Conservation (phyloP, 2,888 invertebrate species). For the Neoascia interrupta region DNA sequence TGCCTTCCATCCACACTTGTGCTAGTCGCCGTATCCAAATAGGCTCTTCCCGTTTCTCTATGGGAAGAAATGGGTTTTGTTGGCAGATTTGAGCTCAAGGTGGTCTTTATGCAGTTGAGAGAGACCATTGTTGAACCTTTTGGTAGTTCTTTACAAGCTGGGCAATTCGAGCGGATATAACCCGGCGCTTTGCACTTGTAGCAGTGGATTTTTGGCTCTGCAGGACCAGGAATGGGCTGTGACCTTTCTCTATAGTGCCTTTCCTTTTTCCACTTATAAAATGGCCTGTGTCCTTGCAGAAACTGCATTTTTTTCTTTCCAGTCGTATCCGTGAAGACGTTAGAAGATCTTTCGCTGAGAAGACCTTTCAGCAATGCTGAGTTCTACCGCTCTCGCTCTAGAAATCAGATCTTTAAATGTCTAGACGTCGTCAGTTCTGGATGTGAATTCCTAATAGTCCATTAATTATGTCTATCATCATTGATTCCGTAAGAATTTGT, state of each 20-base stretch:
- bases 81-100: slow-evolving; percentile 5
- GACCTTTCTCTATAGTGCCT: not conserved
- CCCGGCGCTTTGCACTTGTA: too few relatives aligned
- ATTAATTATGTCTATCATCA: slow-evolving; percentile 16
- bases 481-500: not conserved
- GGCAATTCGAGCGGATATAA: too few relatives aligned
- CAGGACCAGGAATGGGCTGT: not conserved
- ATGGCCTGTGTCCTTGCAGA: not conserved
- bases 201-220: too few relatives aligned
- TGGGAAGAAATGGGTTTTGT: slow-evolving; percentile 18
- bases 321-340: not conserved
- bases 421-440: not conserved
- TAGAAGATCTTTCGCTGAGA: not conserved
- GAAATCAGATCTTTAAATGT: slow-evolving; percentile 8
- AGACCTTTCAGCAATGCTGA: not conserved
- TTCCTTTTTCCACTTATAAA: not conserved
- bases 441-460: slow-evolving; percentile 15
- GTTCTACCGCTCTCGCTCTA: slow-evolving; percentile 24
- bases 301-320: slow-evolving; percentile 5
- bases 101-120: too few relatives aligned
- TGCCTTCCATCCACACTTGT: slow-evolving; percentile 31
- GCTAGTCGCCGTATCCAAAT: slow-evolving; percentile 35
- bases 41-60: slow-evolving; percentile 29
- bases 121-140: too few relatives aligned
- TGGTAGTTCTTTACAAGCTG: too few relatives aligned